A percentile compares a stretch with the other conserved stretches of the same genome.
Conservation (phyloP, 2,113 vertebrate species). For the Syngnathoides biaculeatus region DNA sequence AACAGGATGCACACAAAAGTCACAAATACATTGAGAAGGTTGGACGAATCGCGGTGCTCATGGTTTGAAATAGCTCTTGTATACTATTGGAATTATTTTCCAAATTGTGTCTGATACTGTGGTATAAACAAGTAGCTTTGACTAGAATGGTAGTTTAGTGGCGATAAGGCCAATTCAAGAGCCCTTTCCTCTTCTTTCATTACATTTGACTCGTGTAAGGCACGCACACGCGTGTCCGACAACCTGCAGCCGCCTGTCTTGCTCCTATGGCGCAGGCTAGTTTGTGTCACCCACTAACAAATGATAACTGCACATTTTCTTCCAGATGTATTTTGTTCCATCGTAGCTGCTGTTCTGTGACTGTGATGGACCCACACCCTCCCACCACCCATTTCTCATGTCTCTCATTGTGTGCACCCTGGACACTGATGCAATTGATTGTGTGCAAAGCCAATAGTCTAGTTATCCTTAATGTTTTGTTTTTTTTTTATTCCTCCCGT, state of each 20-base stretch:
- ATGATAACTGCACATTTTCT: constrained; percentile 36
- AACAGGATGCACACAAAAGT: neutral
- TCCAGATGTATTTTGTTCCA: constrained; percentile 47
- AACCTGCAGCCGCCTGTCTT: constrained; percentile 5
- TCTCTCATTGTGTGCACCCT: neutral
- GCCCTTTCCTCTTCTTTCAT: constrained; percentile 14
- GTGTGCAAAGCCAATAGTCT: neutral
- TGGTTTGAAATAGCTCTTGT: neutral
- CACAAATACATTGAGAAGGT: neutral
- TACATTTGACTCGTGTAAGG: constrained; percentile 35
- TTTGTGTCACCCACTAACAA: constrained; percentile 30
- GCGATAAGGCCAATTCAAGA: constrained; percentile 19
- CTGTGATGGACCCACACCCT: constrained; percentile 4
- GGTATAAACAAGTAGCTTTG: constrained; percentile 8
- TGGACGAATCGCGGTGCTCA: neutral
- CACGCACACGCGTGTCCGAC: constrained; percentile 13
- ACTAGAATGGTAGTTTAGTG: constrained; percentile 19
- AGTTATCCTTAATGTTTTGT: neutral
- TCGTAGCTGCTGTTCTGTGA: constrained; percentile 13
- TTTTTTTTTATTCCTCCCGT: neutral
- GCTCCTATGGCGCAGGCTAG: constrained; percentile 13
- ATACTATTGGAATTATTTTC: neutral
- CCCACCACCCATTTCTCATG: neutral
- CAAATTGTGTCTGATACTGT: constrained; percentile 7
- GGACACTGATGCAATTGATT: neutral